Conservation (phyloP, 2,797 vertebrate species). For the Holocentrus rufus region DNA sequence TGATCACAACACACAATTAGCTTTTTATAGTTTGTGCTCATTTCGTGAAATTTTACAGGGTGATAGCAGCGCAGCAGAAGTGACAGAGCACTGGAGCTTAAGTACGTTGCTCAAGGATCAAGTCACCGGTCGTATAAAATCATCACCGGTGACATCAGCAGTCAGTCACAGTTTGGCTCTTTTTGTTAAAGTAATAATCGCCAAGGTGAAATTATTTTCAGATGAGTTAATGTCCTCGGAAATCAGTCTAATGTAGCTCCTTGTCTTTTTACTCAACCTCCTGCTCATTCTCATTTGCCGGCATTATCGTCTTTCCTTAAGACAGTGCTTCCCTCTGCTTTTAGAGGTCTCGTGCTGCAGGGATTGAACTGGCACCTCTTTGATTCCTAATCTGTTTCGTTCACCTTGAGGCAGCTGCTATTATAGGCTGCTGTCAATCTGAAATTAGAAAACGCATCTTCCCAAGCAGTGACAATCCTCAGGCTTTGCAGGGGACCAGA, state of each 20-base stretch:
- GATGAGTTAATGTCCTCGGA: conserved; percentile 32
- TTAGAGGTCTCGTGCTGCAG: conserved; percentile 23
- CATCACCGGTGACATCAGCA: conserved; percentile 40
- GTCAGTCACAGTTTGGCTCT: conserved; percentile 29
- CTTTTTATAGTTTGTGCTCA: conserved; percentile 6
- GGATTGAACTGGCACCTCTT: conserved; percentile 31
- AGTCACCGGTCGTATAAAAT: conserved; percentile 22
- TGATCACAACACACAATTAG: conserved; percentile 18
- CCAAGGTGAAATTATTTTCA: conserved; percentile 43
- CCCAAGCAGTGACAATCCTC: conserved; percentile 24
- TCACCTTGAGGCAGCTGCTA: conserved; percentile 33
- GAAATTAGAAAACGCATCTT: conserved; percentile 41
- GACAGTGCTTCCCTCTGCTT: not conserved
- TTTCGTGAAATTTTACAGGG: conserved; percentile 37
- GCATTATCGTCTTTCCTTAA: conserved; percentile 5
- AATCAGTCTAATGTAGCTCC: conserved; percentile 21
- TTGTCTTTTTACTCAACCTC: conserved; percentile 19
- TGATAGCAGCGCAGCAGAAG: conserved; percentile 33
- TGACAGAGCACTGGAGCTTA: conserved; percentile 47
- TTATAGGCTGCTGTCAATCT: conserved; percentile 26
- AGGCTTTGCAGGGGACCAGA: conserved; percentile 29
- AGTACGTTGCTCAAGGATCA: conserved; percentile 37
- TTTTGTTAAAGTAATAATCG: conserved; percentile 38
- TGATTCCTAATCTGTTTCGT: conserved; percentile 33
- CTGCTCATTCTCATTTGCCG: conserved; percentile 1